Conservation (phyloP, 2,888 invertebrate genomes). For the Acronicta psi region DNA sequence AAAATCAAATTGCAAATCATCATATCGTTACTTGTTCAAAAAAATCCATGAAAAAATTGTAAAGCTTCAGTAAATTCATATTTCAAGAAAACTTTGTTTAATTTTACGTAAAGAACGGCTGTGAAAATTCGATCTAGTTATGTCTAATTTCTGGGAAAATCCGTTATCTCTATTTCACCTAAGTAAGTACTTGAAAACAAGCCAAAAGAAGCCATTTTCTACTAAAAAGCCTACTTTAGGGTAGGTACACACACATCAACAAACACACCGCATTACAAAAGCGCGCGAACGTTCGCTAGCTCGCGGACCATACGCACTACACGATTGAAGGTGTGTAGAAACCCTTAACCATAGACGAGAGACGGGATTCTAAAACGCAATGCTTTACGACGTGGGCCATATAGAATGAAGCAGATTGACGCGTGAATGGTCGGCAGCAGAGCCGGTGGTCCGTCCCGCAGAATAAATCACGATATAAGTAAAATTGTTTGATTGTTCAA, state of each 20-base stretch:
- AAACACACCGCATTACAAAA: neutral
- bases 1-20: no score
- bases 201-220: neutral
- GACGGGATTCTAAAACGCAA: constrained; percentile 40
- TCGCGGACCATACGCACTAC: neutral
- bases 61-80: no score
- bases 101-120: no score
- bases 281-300: neutral
- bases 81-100: no score
- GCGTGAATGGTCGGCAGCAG: constrained; percentile 55
- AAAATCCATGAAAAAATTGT: no score
- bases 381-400: constrained; percentile 52
- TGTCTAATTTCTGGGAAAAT: no score
- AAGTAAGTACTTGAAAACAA: neutral
- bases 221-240: no score
- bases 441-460: constrained; percentile 49
- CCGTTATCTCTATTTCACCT: no score
- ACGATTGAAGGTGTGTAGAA: neutral
- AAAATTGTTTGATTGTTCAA: constrained; percentile 52
- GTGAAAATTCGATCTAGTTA: no score
- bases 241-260: neutral
- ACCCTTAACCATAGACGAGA: constrained; percentile 1
- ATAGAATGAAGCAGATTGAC: constrained; percentile 58
- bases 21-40: no score
- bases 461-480: constrained; percentile 51